A percentile compares a stretch with the other conserved stretches of the same genome.
phyloP scores from a whole-genome alignment of 2,888 invertebrate species.

The Apamea anceps region DNA sequence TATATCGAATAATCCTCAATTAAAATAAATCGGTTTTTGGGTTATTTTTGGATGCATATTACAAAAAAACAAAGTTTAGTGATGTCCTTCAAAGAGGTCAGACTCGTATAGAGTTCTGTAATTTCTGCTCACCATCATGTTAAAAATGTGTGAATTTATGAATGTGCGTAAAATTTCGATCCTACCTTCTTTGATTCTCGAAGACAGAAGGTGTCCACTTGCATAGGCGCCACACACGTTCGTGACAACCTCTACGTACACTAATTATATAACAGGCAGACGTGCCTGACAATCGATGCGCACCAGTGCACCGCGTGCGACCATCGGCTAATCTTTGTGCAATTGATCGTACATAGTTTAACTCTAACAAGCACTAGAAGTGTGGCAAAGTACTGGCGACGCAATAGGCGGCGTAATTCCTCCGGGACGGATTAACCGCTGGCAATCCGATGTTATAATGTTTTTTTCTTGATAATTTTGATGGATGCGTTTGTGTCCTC shows the following conservation, averaged over 20 bases:
- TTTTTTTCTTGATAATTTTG: not conserved
- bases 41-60: not conserved
- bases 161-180: not conserved
- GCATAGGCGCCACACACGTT: not conserved
- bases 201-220: not conserved
- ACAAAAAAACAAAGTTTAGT: not conserved
- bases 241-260: not conserved
- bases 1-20: too few species aligned
- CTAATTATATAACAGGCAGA: slow-evolving; percentile 1
- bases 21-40: not conserved
- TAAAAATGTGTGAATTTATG: not conserved
- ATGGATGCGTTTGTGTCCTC: too few species aligned
- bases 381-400: not conserved
- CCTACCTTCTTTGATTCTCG: not conserved
- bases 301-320: not conserved
- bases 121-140: not conserved
- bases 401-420: not conserved
- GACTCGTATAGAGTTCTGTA: not conserved
- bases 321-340: slow-evolving; percentile 3
- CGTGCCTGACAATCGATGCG: slow-evolving; percentile 11
- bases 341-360: slow-evolving; percentile 20
- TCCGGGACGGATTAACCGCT: slow-evolving; percentile 7
- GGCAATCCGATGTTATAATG: not conserved
- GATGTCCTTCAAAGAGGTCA: not conserved
- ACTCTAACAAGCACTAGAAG: not conserved